Evolutionary conservation across 2,113 vertebrate species (phyloP).

Genomic region (Epinephelus lanceolatus): DNA sequence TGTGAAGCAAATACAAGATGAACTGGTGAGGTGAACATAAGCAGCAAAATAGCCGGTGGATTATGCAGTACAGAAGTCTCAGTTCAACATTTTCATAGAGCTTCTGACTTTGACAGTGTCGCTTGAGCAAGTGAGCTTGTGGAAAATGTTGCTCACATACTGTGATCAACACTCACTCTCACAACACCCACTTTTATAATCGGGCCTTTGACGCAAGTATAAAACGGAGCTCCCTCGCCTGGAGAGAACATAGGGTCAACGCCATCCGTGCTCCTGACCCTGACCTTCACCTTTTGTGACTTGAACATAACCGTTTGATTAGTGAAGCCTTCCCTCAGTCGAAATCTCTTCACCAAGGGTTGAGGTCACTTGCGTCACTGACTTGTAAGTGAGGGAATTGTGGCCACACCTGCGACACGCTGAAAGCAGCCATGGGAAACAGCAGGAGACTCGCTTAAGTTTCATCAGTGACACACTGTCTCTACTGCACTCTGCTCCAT

Average conservation of each 20-base stretch:
- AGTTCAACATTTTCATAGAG: not conserved
- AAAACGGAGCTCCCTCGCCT: not conserved
- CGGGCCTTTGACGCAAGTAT: too few species aligned
- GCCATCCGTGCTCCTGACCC: not conserved
- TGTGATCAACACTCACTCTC: not conserved
- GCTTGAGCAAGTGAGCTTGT: not conserved
- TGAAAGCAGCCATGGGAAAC: not conserved
- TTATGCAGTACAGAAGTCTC: not conserved
- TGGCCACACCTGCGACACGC: not conserved
- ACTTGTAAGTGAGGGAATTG: not conserved
- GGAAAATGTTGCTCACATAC: not conserved
- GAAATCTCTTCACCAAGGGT: conserved; percentile 17
- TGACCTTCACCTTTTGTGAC: not conserved
- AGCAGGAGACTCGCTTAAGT: not conserved
- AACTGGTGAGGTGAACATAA: not conserved
- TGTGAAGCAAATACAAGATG: not conserved
- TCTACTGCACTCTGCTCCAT: not conserved
- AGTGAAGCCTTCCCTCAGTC: not conserved
- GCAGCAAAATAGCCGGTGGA: not conserved
- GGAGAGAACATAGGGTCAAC: not conserved
- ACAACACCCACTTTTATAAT: not conserved
- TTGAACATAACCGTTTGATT: conserved; percentile 1
- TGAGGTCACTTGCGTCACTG: conserved; percentile 6
- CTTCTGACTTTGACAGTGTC: not conserved
- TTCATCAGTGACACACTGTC: not conserved